These are phyloP conservation scores for Lithophane socia DNA, from an alignment of 2,888 invertebrate genomes.

Conservation along the genomic window DNA sequence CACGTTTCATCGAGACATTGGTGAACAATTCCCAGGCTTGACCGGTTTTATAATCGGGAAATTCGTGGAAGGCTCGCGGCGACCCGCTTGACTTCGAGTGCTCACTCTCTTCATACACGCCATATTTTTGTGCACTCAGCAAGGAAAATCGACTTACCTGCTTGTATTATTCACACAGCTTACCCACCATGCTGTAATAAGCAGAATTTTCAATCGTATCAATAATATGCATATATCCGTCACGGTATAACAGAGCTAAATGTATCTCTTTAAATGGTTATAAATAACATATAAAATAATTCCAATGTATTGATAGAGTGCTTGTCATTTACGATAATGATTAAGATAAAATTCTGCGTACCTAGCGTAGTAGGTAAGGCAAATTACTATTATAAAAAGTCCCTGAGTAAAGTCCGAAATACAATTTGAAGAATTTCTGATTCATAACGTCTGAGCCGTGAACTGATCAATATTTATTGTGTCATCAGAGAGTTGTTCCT, in stretches of 20 bases:
- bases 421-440: conserved; percentile 36
- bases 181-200: conserved; percentile 31
- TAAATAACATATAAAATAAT: conserved; percentile 7
- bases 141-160: conserved; percentile 67
- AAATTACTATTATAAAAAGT: conserved; percentile 38
- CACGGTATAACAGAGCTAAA: background rate
- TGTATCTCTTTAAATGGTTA: conserved; percentile 19
- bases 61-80: conserved; percentile 82
- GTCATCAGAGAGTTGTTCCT: conserved; percentile 1
- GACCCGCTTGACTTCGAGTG: conserved; percentile 58
- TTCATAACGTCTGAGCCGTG: conserved; percentile 18
- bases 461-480: conserved; percentile 12
- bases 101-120: conserved; percentile 52
- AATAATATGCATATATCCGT: conserved; percentile 8
- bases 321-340: conserved; percentile 28
- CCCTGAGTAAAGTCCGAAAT: conserved; percentile 22
- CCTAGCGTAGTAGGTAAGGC: background rate
- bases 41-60: conserved; percentile 83
- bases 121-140: conserved; percentile 58
- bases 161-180: conserved; percentile 35
- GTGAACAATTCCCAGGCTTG: conserved; percentile 75
- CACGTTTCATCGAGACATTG: conserved; percentile 75
- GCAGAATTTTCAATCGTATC: conserved; percentile 26
- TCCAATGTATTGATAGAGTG: conserved; percentile 12
- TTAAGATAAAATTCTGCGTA: conserved; percentile 34